These are phyloP conservation scores for Yponomeuta sedellus DNA, from an alignment of 2,888 invertebrate species.

Conservation along the genomic window DNA sequence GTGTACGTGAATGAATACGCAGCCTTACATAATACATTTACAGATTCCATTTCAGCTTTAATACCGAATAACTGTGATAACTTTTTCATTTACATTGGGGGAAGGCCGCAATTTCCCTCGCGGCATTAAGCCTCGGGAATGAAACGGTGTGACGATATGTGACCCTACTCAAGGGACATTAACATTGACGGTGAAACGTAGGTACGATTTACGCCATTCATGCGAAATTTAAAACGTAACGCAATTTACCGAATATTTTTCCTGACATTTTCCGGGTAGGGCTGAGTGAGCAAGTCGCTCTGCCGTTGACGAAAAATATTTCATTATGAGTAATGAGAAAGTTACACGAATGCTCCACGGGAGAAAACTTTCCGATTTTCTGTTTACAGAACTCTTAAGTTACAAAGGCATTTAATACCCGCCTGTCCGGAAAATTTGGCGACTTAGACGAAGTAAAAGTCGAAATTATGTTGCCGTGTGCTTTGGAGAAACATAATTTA, in stretches of 20 bases:
- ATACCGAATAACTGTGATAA: neutral
- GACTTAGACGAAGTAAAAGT: conserved; percentile 3
- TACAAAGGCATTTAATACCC: conserved; percentile 14
- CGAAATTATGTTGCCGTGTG: neutral
- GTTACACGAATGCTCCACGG: neutral
- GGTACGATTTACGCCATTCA: conserved; percentile 12
- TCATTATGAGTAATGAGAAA: neutral
- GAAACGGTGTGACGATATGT: conserved; percentile 33
- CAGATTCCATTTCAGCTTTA: neutral
- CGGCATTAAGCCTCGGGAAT: conserved; percentile 19
- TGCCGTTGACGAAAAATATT: conserved; percentile 7
- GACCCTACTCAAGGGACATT: conserved; percentile 37
- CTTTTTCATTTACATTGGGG: neutral
- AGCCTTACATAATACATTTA: neutral
- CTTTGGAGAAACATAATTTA: neutral
- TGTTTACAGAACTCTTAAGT: conserved; percentile 6
- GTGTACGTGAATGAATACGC: no score
- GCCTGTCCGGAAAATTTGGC: neutral
- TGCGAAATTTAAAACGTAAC: conserved; percentile 4
- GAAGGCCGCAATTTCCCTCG: neutral
- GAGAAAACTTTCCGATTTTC: conserved; percentile 4
- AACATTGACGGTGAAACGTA: conserved; percentile 30
- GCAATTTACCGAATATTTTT: conserved; percentile 8
- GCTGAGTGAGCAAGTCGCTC: neutral
- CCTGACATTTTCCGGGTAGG: conserved; percentile 4